Evolutionary conservation across 2,113 vertebrate genomes (phyloP).

Genomic region (Oreochromis tanganicae): DNA sequence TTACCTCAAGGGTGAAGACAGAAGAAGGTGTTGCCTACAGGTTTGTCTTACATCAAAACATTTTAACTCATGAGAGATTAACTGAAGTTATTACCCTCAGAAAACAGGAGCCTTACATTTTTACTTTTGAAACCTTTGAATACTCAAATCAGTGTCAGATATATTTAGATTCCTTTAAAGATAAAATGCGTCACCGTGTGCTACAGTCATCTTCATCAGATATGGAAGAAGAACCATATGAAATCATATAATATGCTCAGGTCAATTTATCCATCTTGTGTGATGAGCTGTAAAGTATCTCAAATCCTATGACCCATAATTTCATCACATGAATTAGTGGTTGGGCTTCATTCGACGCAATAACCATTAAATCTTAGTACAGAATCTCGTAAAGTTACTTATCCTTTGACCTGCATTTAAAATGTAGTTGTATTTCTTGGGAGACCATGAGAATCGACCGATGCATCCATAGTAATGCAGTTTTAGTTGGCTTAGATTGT

Average conservation of each 20-base stretch:
- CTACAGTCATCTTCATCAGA: neutral
- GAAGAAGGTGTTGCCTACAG: neutral
- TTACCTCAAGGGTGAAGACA: neutral
- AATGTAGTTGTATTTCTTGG: neutral
- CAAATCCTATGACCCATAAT: neutral
- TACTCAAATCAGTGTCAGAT: neutral
- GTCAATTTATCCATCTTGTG: neutral
- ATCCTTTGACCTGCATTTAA: conserved; percentile 8
- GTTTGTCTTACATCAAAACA: neutral
- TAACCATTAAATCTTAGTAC: neutral
- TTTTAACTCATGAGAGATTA: neutral
- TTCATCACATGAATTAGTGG: neutral
- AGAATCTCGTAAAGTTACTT: neutral
- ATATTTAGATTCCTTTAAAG: neutral
- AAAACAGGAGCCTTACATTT: neutral
- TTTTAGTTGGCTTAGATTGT: neutral
- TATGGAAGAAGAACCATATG: neutral
- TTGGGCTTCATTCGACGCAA: neutral
- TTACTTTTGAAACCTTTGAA: neutral
- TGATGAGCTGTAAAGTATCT: neutral
- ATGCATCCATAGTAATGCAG: neutral
- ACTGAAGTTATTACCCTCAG: neutral
- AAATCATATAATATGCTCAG: neutral
- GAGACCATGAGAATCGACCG: neutral
- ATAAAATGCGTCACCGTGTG: neutral